Conservation (phyloP, 2,797 vertebrate genomes). For the Leptodactylus fallax region DNA sequence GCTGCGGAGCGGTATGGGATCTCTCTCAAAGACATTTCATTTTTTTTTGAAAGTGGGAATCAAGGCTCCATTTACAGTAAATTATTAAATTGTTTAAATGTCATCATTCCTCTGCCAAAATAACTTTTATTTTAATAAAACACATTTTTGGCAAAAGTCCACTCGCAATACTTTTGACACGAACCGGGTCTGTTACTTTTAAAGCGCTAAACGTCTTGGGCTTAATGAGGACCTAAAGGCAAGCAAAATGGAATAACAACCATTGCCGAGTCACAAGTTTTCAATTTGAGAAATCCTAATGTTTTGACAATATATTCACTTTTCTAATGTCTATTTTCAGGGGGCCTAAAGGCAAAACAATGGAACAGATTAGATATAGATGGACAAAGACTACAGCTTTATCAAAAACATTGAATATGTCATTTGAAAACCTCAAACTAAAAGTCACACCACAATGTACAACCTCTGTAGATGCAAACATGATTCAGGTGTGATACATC, state of each 20-base stretch:
- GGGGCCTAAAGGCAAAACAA: slow-evolving; percentile 37
- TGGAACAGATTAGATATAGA: not conserved
- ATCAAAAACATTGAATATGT: slow-evolving; percentile 2
- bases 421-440: not conserved
- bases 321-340: not conserved
- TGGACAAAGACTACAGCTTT: not conserved
- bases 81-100: slow-evolving; percentile 58
- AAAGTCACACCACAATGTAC: not conserved
- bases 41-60: slow-evolving; percentile 37
- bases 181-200: slow-evolving; percentile 47
- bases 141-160: slow-evolving; percentile 52
- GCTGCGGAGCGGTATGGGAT: slow-evolving; percentile 30
- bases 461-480: not conserved
- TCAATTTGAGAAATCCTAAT: slow-evolving; percentile 45
- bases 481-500: not conserved
- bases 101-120: slow-evolving; percentile 49
- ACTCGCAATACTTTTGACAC: slow-evolving; percentile 40
- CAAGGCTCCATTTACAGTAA: slow-evolving; percentile 52
- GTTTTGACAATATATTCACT: slow-evolving; percentile 44
- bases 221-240: slow-evolving; percentile 54
- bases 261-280: slow-evolving; percentile 31
- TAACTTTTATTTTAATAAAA: slow-evolving; percentile 59
- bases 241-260: slow-evolving; percentile 53
- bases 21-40: slow-evolving; percentile 40
- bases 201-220: slow-evolving; percentile 35